Conservation (phyloP, 1,140 invertebrate species). For the Penaeus chinensis region DNA sequence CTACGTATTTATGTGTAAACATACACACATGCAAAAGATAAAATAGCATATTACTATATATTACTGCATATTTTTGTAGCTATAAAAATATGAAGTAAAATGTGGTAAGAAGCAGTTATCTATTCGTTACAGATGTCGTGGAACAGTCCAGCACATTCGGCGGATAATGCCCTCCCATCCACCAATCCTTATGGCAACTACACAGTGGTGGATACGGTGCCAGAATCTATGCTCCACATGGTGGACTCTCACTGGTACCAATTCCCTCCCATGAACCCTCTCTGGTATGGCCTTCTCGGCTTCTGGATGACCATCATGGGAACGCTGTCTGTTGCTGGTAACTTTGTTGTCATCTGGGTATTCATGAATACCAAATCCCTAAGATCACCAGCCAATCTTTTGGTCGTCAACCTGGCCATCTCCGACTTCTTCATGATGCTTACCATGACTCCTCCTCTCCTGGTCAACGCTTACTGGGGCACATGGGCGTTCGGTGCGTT, state of each 20-base stretch:
- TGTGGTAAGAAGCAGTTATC: too few species aligned
- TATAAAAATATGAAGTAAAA: too few species aligned
- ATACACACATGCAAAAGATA: too few species aligned
- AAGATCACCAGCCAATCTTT: slow-evolving; percentile 84
- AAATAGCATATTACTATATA: too few species aligned
- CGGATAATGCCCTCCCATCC: not conserved
- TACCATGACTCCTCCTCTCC: slow-evolving; percentile 79
- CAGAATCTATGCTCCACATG: slow-evolving; percentile 67
- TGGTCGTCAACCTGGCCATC: slow-evolving; percentile 88
- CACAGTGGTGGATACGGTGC: slow-evolving; percentile 31
- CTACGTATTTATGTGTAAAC: too few species aligned
- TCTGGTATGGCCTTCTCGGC: slow-evolving; percentile 83
- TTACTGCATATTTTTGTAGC: too few species aligned
- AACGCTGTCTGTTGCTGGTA: slow-evolving; percentile 78
- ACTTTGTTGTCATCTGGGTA: slow-evolving; percentile 87
- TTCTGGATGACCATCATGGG: slow-evolving; percentile 82
- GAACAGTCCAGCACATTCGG: too few species aligned
- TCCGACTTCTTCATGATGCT: slow-evolving; percentile 84
- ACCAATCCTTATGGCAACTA: slow-evolving; percentile 33
- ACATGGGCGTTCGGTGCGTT: slow-evolving; percentile 73
- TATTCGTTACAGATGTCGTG: too few species aligned
- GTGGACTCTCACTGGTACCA: slow-evolving; percentile 67
- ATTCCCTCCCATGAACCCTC: slow-evolving; percentile 80
- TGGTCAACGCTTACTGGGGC: slow-evolving; percentile 76
- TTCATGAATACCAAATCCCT: slow-evolving; percentile 82